These are phyloP conservation scores for Opisthocomus hoazin DNA, from an alignment of 2,113 vertebrate species.

Conservation along the genomic window DNA sequence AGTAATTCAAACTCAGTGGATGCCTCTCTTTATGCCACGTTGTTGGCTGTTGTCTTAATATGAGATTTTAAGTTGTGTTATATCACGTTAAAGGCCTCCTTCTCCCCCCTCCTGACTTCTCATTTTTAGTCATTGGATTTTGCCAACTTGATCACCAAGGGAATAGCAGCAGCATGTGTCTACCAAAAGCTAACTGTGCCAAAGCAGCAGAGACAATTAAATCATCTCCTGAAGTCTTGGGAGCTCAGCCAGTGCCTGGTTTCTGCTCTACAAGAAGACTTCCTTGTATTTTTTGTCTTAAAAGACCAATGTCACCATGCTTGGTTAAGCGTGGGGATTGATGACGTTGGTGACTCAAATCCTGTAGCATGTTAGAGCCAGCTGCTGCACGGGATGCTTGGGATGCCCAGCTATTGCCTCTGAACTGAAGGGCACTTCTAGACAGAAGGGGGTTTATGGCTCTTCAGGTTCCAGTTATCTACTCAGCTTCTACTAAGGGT, in stretches of 20 bases:
- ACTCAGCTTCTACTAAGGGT: neutral
- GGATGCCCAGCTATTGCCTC: neutral
- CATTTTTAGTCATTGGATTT: constrained; percentile 26
- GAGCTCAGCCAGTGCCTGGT: neutral
- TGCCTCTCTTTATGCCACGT: neutral
- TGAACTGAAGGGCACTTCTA: neutral
- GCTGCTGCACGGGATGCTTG: neutral
- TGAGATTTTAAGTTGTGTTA: neutral
- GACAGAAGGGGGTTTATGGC: neutral
- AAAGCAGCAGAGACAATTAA: constrained; percentile 23
- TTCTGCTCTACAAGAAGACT: neutral
- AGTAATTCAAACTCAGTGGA: constrained; percentile 14
- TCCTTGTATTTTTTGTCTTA: neutral
- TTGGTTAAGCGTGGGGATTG: neutral
- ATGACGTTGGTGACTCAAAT: fast-evolving
- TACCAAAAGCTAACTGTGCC: constrained; percentile 14
- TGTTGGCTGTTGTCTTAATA: neutral
- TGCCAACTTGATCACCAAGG: neutral
- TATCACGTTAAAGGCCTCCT: neutral
- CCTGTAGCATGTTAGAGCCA: neutral
- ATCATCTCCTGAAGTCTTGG: constrained; percentile 4
- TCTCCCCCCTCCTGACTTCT: neutral
- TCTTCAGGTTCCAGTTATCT: neutral
- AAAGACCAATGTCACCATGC: neutral
- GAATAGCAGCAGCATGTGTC: neutral